Evolutionary conservation across 2,888 invertebrate genomes (phyloP), one percentile per base, ranked within the genome.

Genomic region (Allophyes oxyacanthae): DNA sequence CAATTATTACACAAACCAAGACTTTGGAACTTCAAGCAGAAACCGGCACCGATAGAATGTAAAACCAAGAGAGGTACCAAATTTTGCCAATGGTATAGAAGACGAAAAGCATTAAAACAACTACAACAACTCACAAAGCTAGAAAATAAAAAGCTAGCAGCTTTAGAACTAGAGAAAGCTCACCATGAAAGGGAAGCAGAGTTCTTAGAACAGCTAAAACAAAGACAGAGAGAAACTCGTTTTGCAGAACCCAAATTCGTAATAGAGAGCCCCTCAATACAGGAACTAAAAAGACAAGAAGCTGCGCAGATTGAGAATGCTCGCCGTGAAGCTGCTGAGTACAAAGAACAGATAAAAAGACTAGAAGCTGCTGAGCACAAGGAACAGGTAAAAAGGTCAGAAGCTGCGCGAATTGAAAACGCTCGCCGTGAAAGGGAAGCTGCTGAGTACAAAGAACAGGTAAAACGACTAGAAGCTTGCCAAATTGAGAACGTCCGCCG

Each of bases 41-140:
- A 49, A 43, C 25, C 32, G 33, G 2, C 13, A 46, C 28, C n/a
- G 42, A n/a, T 2, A 57, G 33, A 28, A 15, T 26, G 41, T 37
- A 6, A 34, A 26, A 49, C n/a, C 15, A 33, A n/a, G n/a, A n/a
- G 14, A 33, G 46, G 32, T 37, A n/a, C 36, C 26, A 41, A 6
- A 34, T 3, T 68, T 36, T 59, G n/a, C 34, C 53, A 25, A 26
- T 68, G 66, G 66, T 69, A 59, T 59, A 58, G 13, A 38, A 43
- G 15, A 32, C 41, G 40, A 2, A 58, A 49, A 33, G 52, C 48
- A 25, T 9, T 28, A 8, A 14, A 9, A 1, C 40, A 59, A 37
- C 34, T 51, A n/a, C 26, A 6, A 6, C 32, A 15, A 41, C n/a
- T 54, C 11, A 33, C 42, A 10, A 64, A 9, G 14, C 28, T 26